Conservation (phyloP, 2,888 invertebrate genomes). For the Hartigia nigra region DNA sequence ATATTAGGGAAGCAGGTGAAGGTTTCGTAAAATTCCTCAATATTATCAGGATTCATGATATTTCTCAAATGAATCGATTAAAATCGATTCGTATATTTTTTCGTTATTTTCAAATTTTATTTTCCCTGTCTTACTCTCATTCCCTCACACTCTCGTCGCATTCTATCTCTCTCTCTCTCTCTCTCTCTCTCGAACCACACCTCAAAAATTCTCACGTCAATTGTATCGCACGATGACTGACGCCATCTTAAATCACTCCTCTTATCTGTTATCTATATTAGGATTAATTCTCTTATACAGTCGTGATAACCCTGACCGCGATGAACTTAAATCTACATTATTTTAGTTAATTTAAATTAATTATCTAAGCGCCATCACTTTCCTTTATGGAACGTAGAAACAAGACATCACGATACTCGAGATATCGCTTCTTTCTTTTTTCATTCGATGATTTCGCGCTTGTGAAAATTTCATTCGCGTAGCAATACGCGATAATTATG, state of each 20-base stretch:
- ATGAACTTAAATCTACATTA: conserved; percentile 18
- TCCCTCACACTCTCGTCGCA: not conserved
- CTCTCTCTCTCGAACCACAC: not conserved
- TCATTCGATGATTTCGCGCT: not conserved
- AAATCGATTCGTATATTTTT: not conserved
- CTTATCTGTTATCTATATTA: not conserved
- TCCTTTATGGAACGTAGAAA: not conserved
- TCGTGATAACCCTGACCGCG: conserved; percentile 20
- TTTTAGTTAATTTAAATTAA: conserved; percentile 9
- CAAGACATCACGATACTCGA: not conserved
- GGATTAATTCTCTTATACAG: conserved; percentile 14
- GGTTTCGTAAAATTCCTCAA: not conserved
- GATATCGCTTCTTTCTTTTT: not conserved
- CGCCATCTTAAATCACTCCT: not conserved
- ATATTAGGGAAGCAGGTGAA: not conserved
- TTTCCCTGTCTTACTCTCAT: not conserved
- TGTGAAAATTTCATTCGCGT: not conserved
- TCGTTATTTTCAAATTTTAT: not conserved
- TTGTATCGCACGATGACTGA: not conserved
- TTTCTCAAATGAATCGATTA: not conserved
- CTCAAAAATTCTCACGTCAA: not conserved
- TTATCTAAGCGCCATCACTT: not conserved
- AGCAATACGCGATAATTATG: not conserved
- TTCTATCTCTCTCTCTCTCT: not conserved
- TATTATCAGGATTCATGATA: not conserved